Base-by-base conservation (phyloP, 1,140 invertebrate genomes). In the Drosophila teissieri region DNA sequence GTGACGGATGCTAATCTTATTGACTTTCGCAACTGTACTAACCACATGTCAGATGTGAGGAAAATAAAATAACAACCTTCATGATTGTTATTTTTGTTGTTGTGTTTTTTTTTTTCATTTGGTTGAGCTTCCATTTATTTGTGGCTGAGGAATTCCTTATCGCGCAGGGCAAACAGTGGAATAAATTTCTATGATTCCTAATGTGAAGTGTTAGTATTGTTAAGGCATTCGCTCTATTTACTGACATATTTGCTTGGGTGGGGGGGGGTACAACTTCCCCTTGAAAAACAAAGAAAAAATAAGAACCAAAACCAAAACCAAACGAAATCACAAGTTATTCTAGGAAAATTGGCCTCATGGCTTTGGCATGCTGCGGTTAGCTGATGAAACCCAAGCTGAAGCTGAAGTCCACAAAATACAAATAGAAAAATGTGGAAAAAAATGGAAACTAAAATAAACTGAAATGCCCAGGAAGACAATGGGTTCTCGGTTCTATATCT, bases 241-340 rank as follows among this genome's bases (percentile, higher is more conserved):
- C 19, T 19, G 19, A 19, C 67, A 24, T 70, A 46, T 68, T 67
- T 68, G 63, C 39, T 15, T 14, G 45, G 63, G n/a, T n/a, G n/a
- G 39, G 27, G n/a, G 22, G 19, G 39, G 27, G 15, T n/a, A 45
- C 14, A 54, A 69, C 39, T 60, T 61, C 55, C 37, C 54, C 27
- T 39, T n/a, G 19, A 39, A 15, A 12, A 46, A 11, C 19, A 19
- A 34, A n/a, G n/a, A 44, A 19, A 19, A 19, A 19, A n/a, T n/a
- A n/a, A n/a, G n/a, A 11, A 55, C 24, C 4, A 0, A 24, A 24
- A 24, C 3, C 0, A 73, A 46, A 37, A 36, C 15, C 80, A 37
- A 83, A 78, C 57, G 40, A 81, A 86, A 81, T 83, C 83, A 83
- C 62, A 80, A 63, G 58, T 58, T 83, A 88, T 88, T 88, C 83